A percentile compares a stretch with the other conserved stretches of the same genome.
phyloP scores from a whole-genome alignment of 1,140 invertebrate genomes.

The Drosophila rufa region DNA sequence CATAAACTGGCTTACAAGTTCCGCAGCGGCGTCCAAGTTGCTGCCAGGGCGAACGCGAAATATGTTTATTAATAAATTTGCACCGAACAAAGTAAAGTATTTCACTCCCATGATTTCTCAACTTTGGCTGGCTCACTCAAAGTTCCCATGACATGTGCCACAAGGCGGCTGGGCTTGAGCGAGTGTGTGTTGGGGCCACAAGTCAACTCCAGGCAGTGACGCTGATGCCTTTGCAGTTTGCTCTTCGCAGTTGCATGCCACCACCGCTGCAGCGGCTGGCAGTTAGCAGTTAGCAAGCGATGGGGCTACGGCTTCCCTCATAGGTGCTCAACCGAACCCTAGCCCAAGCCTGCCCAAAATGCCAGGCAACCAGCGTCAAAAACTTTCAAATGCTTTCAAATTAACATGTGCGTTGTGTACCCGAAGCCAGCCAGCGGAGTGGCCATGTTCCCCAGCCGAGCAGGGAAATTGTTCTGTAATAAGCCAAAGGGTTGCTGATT shows the following conservation, averaged over 20 bases:
- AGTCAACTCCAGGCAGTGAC: slow-evolving; percentile 61
- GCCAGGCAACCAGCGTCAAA: slow-evolving; percentile 57
- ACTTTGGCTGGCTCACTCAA: slow-evolving; percentile 53
- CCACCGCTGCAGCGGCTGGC: background rate
- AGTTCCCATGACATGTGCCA: slow-evolving; percentile 79
- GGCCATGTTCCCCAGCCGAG: slow-evolving; percentile 1
- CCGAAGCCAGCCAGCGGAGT: slow-evolving; percentile 21
- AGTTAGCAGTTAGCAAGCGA: slow-evolving; percentile 13
- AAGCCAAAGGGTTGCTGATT: slow-evolving; percentile 17
- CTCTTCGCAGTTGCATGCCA: slow-evolving; percentile 14
- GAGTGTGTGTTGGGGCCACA: slow-evolving; percentile 47
- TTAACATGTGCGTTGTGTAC: slow-evolving; percentile 57
- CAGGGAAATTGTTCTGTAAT: slow-evolving; percentile 35
- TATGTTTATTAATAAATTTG: slow-evolving; percentile 76
- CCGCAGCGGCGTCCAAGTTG: slow-evolving; percentile 29
- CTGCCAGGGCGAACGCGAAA: slow-evolving; percentile 33
- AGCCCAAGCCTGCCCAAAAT: slow-evolving; percentile 7
- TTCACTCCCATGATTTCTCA: slow-evolving; percentile 80
- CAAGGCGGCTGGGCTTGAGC: slow-evolving; percentile 19
- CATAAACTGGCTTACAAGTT: slow-evolving; percentile 57
- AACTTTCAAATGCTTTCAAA: slow-evolving; percentile 79
- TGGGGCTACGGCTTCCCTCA: slow-evolving; percentile 4
- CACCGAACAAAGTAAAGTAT: slow-evolving; percentile 76
- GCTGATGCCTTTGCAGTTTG: slow-evolving; percentile 17
- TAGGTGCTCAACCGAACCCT: background rate